A percentile compares a stretch with the other conserved stretches of the same genome.
phyloP scores from a whole-genome alignment of 2,113 vertebrate species.

The Chloropsis hardwickii region DNA sequence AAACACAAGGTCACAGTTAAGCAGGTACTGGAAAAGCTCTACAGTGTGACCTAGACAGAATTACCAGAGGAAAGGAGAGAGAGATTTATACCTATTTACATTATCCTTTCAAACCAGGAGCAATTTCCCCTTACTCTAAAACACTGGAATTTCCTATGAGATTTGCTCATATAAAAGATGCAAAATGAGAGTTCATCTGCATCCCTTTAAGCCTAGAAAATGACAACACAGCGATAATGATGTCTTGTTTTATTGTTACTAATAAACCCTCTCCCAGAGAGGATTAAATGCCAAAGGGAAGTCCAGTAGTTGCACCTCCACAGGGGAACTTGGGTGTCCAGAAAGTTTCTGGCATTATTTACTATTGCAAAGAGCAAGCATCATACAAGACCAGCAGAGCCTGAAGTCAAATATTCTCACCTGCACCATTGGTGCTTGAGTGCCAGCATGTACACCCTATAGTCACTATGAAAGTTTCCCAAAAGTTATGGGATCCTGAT shows the following conservation, averaged over 20 bases:
- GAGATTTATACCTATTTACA: conserved; percentile 23
- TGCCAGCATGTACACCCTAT: background rate
- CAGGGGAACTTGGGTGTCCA: background rate
- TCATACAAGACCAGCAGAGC: background rate
- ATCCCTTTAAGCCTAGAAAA: background rate
- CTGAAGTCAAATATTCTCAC: background rate
- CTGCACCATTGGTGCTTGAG: background rate
- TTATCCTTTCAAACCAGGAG: conserved; percentile 14
- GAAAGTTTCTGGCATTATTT: background rate
- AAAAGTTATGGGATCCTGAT: background rate
- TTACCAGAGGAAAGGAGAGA: conserved; percentile 3
- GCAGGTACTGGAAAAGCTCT: background rate
- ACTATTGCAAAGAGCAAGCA: background rate
- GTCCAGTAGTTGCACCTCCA: background rate
- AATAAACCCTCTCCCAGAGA: background rate
- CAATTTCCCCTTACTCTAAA: background rate
- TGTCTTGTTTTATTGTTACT: background rate
- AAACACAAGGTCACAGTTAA: conserved; percentile 47
- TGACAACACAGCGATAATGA: background rate
- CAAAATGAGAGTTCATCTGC: background rate
- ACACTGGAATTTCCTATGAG: background rate
- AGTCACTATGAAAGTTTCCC: background rate
- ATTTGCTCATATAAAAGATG: background rate
- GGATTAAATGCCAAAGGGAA: background rate
- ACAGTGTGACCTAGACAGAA: conserved; percentile 23